Conservation (phyloP, 2,113 vertebrate species). For the Balaenoptera acutorostrata region DNA sequence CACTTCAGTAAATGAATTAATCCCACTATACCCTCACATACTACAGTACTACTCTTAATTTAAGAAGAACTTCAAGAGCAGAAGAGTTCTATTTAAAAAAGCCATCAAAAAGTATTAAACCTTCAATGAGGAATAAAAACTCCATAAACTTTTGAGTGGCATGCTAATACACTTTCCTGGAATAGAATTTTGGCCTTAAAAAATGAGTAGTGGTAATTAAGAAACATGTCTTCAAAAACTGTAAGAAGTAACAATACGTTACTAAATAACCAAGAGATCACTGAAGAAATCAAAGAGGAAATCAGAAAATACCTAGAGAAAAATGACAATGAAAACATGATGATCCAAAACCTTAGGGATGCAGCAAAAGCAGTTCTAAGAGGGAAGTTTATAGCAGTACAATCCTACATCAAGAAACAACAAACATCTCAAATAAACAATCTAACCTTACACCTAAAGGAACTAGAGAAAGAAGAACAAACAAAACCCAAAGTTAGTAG, state of each 20-base stretch:
- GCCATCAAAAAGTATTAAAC: background rate
- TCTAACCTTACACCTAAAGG: no score
- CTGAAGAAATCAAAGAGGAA: no score
- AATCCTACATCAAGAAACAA: no score
- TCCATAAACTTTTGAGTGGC: background rate
- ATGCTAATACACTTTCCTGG: background rate
- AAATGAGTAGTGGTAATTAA: conserved; percentile 8
- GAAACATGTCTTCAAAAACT: background rate
- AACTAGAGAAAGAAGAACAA: no score
- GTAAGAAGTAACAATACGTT: background rate
- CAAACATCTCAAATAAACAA: no score
- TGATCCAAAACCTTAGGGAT: no score
- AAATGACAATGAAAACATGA: no score
- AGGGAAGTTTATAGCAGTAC: no score
- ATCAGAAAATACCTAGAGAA: no score
- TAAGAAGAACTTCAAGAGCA: conserved; percentile 17
- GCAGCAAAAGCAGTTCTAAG: no score
- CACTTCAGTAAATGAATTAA: conserved; percentile 16
- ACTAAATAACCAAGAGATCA: no score
- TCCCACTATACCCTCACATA: background rate
- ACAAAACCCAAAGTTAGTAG: no score
- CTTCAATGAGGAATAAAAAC: background rate
- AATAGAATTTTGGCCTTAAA: background rate
- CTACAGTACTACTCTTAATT: conserved; percentile 7
- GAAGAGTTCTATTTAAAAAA: background rate